Base-by-base conservation (phyloP, 1,140 invertebrate genomes). In the Leptinotarsa lineolata region DNA sequence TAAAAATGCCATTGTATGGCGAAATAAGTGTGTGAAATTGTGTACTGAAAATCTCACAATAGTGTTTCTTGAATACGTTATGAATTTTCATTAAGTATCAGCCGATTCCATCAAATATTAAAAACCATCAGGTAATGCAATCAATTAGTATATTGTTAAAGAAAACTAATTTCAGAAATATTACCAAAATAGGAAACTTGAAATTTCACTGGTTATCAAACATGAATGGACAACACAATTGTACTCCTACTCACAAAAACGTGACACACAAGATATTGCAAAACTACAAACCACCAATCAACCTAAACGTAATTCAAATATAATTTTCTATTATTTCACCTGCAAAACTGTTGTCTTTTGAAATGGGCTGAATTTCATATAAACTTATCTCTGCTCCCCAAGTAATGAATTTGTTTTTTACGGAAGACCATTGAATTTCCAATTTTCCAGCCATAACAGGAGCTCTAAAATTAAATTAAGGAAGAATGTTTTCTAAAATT, bases 371-470 rank as follows among this genome's bases (percentile, higher is more conserved):
- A 68, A 94, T 89, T 87, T 95, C 92, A 80, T 95, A 95, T 30
- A 95, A 87, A 84, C 88, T 91, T 79, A 96, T 91, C 81, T 96
- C 94, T 63, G 92, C 90, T 20, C 93, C 93, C 93, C 94, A 95
- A 45, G 93, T 92, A 68, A 96, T 90, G 81, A 95, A 95, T 81
- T 93, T 93, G 80, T 95, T 87, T 79, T 91, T 89, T 30, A 91
- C 87, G 3, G 93, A 93, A 58, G 92, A 93, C 94, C 94, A 96
- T 78, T 91, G 88, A 15, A 95, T 89, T 79, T 95, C 94, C 68
- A 91, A 84, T 83, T 89, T 89, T 24, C 86, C 82, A 60, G 80
- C 67, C 83, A 84, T 84, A 54, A 5, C 2, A 18, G 16, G 2
- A 39, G 30, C 30, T 11, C 30, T 39, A 11, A 39, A 39, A 39